Evolutionary conservation across 2,797 vertebrate species (phyloP).

Genomic region (Acestrorhynchus altus): DNA sequence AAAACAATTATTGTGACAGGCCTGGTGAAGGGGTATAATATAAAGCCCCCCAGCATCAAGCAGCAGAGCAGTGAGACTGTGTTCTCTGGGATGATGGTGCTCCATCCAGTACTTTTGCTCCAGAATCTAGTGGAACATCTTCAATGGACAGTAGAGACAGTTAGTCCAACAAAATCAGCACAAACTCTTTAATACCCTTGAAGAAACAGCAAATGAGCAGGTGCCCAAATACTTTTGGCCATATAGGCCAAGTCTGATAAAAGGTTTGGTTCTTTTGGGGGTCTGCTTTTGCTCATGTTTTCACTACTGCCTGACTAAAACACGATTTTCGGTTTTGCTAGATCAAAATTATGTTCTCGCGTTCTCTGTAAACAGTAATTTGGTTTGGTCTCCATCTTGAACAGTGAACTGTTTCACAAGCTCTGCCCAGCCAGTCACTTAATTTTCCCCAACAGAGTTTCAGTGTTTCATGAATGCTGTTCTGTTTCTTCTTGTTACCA

Average conservation of each 20-base stretch:
- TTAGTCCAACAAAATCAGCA: no score
- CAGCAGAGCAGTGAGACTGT: no score
- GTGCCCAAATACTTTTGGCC: no score
- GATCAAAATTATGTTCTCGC: constrained; percentile 18
- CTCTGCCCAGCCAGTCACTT: constrained; percentile 17
- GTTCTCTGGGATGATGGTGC: no score
- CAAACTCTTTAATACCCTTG: no score
- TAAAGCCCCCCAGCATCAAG: no score
- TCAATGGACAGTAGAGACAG: no score
- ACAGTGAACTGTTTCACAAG: constrained; percentile 26
- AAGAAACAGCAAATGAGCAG: no score
- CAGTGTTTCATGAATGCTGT: constrained; percentile 81
- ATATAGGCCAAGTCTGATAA: background rate
- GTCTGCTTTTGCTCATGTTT: background rate
- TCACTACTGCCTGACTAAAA: background rate
- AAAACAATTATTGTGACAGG: no score
- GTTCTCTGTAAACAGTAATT: constrained; percentile 36
- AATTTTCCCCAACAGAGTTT: constrained; percentile 60
- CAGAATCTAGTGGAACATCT: no score
- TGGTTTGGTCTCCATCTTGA: constrained; percentile 20
- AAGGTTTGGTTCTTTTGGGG: background rate
- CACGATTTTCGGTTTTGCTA: background rate
- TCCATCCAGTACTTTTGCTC: no score
- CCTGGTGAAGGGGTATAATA: no score
- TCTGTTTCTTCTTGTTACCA: constrained; percentile 75